These are phyloP conservation scores for Mormoops blainvillei DNA, from an alignment of 2,113 vertebrate genomes.

Conservation along the genomic window DNA sequence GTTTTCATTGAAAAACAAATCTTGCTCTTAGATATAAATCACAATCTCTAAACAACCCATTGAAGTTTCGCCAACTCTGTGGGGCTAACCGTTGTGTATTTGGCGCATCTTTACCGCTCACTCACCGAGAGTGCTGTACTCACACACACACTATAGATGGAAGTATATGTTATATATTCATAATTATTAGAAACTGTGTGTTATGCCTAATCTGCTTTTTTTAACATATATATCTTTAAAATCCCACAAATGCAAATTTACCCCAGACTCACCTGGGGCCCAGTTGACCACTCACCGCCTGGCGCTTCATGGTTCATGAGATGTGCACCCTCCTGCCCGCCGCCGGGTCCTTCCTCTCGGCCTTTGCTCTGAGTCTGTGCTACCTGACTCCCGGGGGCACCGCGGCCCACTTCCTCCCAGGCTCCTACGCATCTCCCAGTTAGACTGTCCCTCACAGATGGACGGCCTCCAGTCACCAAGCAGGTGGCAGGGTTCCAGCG, in stretches of 20 bases:
- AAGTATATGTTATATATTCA: not conserved
- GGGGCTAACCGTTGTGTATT: not conserved
- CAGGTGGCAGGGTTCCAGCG: not conserved
- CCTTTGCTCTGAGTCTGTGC: not conserved
- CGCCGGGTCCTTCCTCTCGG: not conserved
- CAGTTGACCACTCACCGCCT: not conserved
- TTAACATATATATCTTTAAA: not conserved
- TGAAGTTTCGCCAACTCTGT: not conserved
- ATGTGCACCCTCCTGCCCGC: too few species aligned
- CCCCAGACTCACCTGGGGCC: not conserved
- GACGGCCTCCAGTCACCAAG: not conserved
- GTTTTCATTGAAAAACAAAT: conserved; percentile 23
- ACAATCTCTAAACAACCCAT: not conserved
- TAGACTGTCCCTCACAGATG: not conserved
- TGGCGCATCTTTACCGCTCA: not conserved
- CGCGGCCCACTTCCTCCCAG: not conserved
- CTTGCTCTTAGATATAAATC: not conserved
- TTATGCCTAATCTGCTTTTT: not conserved
- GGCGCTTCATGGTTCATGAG: not conserved
- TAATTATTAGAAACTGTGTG: not conserved
- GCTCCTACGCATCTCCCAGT: not conserved
- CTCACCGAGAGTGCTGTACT: not conserved
- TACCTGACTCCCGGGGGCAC: not conserved
- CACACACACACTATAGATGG: not conserved
- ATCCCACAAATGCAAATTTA: not conserved